These are phyloP conservation scores for Phasia obesa DNA, from an alignment of 2,888 invertebrate species.

Conservation along the genomic window DNA sequence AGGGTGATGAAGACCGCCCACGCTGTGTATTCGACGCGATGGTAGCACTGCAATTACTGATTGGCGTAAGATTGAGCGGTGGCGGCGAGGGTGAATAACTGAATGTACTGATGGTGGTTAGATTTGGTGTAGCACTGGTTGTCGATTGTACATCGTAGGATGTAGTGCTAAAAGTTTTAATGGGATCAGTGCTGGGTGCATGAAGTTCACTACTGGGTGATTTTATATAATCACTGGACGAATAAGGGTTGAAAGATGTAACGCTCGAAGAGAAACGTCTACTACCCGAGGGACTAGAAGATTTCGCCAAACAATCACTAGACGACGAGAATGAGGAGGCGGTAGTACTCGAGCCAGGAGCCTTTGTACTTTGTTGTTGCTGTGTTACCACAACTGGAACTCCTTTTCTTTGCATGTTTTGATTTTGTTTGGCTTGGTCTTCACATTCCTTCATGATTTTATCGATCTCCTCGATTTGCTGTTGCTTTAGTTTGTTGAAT, in stretches of 20 bases:
- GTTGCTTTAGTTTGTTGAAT: slow-evolving; percentile 67
- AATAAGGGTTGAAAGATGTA: slow-evolving; percentile 82
- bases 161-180: slow-evolving; percentile 82
- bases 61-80: slow-evolving; percentile 78
- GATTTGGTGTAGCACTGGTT: slow-evolving; percentile 78
- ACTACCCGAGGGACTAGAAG: slow-evolving; percentile 80
- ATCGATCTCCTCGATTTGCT: slow-evolving; percentile 80
- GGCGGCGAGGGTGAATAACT: slow-evolving; percentile 78
- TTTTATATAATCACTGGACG: slow-evolving; percentile 82
- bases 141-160: slow-evolving; percentile 82
- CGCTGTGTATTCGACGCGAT: slow-evolving; percentile 57
- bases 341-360: slow-evolving; percentile 74
- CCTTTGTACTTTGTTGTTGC: slow-evolving; percentile 42
- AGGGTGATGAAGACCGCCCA: slow-evolving; percentile 80
- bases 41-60: slow-evolving; percentile 72
- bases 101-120: slow-evolving; percentile 74
- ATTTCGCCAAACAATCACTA: slow-evolving; percentile 81
- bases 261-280: slow-evolving; percentile 81
- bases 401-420: slow-evolving; percentile 71
- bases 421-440: slow-evolving; percentile 75
- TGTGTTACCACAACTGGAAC: slow-evolving; percentile 21
- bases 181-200: slow-evolving; percentile 82
- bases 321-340: slow-evolving; percentile 81
- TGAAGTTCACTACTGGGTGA: slow-evolving; percentile 82
- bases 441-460: slow-evolving; percentile 82